phyloP scores from a whole-genome alignment of 2,113 vertebrate species.

The Addax nasomaculatus region DNA sequence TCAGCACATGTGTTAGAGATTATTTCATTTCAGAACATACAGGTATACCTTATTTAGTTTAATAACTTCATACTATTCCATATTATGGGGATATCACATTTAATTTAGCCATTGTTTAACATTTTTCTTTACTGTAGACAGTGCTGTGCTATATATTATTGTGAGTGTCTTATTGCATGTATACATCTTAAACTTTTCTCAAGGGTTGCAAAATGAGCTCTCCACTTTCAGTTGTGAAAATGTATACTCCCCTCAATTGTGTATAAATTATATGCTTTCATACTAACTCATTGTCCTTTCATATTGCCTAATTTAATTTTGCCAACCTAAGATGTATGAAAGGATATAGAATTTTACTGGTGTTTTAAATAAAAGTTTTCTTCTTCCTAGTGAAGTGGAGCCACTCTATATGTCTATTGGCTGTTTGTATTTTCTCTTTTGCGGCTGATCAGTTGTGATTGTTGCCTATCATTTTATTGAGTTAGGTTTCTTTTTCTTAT shows the following conservation, averaged over 20 bases:
- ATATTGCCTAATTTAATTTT: background rate
- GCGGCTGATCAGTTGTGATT: background rate
- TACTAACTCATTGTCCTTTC: background rate
- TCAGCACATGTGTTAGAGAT: background rate
- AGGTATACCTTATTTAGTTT: background rate
- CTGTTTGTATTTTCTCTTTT: background rate
- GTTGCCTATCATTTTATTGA: background rate
- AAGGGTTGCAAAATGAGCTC: background rate
- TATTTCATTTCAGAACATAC: slow-evolving; percentile 8
- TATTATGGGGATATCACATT: background rate
- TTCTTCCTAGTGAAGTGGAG: background rate
- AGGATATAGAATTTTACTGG: background rate
- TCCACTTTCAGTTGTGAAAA: background rate
- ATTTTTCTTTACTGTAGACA: background rate
- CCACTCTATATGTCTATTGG: background rate
- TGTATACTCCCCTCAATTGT: background rate
- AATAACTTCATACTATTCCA: background rate
- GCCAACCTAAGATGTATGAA: background rate
- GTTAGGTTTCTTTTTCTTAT: background rate
- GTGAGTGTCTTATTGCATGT: background rate
- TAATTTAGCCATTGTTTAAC: background rate
- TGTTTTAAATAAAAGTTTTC: slow-evolving; percentile 27
- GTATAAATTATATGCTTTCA: background rate
- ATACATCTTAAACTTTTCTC: background rate
- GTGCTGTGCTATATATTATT: background rate